Percentiles rank a stretch among this genome's conserved stretches.
Evolutionary conservation across 2,797 vertebrate genomes (phyloP).

Genomic region (Poeciliopsis gracilis): DNA sequence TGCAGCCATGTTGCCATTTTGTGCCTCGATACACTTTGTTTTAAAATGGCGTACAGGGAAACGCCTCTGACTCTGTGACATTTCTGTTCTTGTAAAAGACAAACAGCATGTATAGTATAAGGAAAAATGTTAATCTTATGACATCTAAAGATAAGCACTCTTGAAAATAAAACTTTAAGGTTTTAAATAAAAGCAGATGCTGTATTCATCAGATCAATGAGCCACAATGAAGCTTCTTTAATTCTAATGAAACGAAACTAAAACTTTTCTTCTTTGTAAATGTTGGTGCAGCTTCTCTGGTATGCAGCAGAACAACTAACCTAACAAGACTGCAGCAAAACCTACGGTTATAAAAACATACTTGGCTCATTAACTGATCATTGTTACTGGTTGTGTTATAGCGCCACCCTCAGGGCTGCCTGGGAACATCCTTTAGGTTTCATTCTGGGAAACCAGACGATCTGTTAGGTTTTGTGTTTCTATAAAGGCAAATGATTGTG

Average conservation of each 20-base stretch:
- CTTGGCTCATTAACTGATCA: no score
- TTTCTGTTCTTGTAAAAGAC: neutral
- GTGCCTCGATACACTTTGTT: neutral
- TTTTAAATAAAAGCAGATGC: neutral
- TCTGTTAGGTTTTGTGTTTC: neutral
- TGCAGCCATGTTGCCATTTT: neutral
- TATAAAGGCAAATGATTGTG: neutral
- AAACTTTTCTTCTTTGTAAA: neutral
- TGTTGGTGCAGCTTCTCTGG: neutral
- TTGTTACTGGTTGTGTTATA: conserved; percentile 8
- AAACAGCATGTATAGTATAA: neutral
- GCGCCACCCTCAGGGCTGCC: conserved; percentile 18
- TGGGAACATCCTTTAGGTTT: neutral
- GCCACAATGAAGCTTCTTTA: neutral
- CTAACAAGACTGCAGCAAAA: neutral
- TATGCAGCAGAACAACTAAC: fast-evolving
- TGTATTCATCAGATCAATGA: neutral
- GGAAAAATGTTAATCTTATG: neutral
- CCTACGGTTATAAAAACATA: neutral
- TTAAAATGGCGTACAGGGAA: neutral
- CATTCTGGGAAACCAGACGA: neutral
- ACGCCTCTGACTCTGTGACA: neutral
- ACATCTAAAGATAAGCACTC: neutral
- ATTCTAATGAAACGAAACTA: no score
- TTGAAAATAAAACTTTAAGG: neutral